Evolutionary conservation across 2,113 vertebrate species (phyloP), one percentile per base, ranked within the genome.

Genomic region (Uropsilus gracilis): DNA sequence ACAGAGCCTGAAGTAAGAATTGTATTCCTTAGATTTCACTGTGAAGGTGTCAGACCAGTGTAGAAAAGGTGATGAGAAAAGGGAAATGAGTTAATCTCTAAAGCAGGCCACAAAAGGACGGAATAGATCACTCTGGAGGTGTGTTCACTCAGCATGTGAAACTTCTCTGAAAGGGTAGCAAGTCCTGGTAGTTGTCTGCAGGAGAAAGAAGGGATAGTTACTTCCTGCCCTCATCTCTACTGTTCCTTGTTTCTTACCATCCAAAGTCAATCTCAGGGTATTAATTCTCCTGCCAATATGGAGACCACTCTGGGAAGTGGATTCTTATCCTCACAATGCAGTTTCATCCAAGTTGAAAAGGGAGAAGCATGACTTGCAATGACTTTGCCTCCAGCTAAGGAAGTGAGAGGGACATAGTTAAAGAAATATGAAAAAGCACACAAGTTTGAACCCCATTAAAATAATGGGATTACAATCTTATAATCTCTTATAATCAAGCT

Each of bases 401-500:
- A 34, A 85, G 12, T 95, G 50, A 76, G 50, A 73, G 69, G 6
- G 22, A 63, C 20, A 57, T 48, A 18, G 34, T 84, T 22, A 86
- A 81, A 46, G 22, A 86, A 76, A 76, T 89, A 48, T 55, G 59
- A 81, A 86, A 91, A 94, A 66, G 14, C 18, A 89, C 14, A 68
- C 32, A 72, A 83, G 34, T 8, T 63, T 91, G 26, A n/a, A 17
- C 85, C 13, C 28, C 48, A 80, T 26, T 42, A 76, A 75, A 76
- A 63, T 95, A n/a, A n/a, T n/a, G n/a, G n/a, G n/a, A n/a, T n/a
- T n/a, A n/a, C n/a, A n/a, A n/a, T n/a, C n/a, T n/a, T n/a, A n/a
- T n/a, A n/a, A n/a, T n/a, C n/a, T n/a, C 44, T 94, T 91, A 76
- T 16, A 88, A 86, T 71, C 28, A 86, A 80, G 9, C 61, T 94